Evolutionary conservation across 1,140 invertebrate genomes (phyloP).

Genomic region (Atta texana): DNA sequence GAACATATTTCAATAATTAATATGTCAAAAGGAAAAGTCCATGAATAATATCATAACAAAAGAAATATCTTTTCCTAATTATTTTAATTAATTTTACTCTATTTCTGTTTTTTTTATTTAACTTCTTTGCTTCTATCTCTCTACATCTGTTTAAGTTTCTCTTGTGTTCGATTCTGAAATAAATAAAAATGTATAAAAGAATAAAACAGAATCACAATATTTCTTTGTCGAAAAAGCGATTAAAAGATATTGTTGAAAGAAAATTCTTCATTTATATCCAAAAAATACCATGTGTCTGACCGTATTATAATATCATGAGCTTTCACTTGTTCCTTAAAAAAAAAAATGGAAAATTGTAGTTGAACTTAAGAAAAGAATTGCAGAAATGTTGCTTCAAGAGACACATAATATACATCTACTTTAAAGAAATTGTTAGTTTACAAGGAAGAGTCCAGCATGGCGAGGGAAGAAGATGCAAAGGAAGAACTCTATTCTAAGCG

Average conservation of each 20-base stretch:
- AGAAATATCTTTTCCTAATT: no score
- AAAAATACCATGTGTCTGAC: background rate
- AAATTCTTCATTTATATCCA: background rate
- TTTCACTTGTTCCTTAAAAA: background rate
- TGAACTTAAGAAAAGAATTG: slow-evolving; percentile 4
- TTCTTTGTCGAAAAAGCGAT: background rate
- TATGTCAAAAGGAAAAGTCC: no score
- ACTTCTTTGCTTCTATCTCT: background rate
- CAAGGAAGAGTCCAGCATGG: background rate
- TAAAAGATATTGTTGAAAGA: background rate
- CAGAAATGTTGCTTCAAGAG: background rate
- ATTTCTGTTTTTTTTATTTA: background rate
- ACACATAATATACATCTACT: background rate
- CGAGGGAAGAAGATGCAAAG: background rate
- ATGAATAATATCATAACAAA: no score
- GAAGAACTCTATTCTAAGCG: slow-evolving; percentile 40
- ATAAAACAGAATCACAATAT: background rate
- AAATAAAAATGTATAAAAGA: background rate
- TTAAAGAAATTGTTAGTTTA: slow-evolving; percentile 41
- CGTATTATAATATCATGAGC: background rate
- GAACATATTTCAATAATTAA: no score
- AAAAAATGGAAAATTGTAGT: background rate
- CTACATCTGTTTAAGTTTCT: background rate
- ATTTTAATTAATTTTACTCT: no score
- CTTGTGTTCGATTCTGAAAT: background rate